Base-by-base conservation (phyloP, 2,888 invertebrate genomes). In the Odiellus spinosus region DNA sequence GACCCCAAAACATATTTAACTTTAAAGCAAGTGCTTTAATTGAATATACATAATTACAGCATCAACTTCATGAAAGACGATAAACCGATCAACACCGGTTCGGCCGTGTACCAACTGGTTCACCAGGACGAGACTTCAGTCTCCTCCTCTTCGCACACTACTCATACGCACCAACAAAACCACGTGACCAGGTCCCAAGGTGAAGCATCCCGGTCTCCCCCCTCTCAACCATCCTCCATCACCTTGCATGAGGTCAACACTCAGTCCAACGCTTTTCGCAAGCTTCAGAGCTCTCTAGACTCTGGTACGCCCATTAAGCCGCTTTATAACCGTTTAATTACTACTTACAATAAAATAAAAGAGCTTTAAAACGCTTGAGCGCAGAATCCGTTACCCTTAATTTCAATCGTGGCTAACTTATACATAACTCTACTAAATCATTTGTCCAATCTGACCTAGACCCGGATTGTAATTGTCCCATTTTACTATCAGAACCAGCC, bases 31-130 rank as follows among this genome's bases (percentile, higher is more conserved):
- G n/a, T n/a, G n/a, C n/a, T 36, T 8, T 33, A 40, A 6, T 20
- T 32, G 60, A n/a, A 44, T 48, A 40, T 43, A 3, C 48, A 44
- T n/a, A n/a, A n/a, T 63, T 66, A 36, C 71, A 90, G 90, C 60
- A 88, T 90, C 32, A 90, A 90, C 71, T 90, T 90, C 72, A 90
- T 88, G 76, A 88, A 88, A 70, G 88, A 87, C 69, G 88, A 88
- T 67, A 55, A 59, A 44, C 58, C 58, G 5, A 55, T 59, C 40
- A 60, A 61, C 44, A 59, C 55, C 19, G 55, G 59, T 39, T 62
- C 62, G 3, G 60, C 59, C 38, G 61, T 61, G 5, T 62, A 61
- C 56, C 57, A 56, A 48, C 53, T 60, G 44, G 59, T 61, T 45
- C 58, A 58, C 38, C 61, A 61, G 35, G 61, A 62, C 43, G 59